phyloP scores from a whole-genome alignment of 1,140 invertebrate genomes.

The Leptestheria dahalacensis region DNA sequence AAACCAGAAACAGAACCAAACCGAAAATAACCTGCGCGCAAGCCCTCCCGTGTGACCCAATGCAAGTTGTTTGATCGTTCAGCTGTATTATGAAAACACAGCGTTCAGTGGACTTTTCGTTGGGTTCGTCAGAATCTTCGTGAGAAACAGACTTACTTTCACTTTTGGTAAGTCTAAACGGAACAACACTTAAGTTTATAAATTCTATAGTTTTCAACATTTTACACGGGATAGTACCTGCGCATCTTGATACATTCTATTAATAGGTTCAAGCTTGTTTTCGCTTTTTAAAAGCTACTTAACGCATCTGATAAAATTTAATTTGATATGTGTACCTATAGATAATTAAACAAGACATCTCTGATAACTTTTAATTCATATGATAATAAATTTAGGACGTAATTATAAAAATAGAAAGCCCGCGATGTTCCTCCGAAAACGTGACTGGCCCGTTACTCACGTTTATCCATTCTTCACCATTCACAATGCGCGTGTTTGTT shows the following conservation, averaged over 20 bases:
- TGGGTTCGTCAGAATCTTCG: background rate
- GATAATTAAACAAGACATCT: background rate
- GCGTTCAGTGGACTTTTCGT: background rate
- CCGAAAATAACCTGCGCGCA: background rate
- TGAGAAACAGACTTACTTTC: background rate
- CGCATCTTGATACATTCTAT: too few relatives aligned
- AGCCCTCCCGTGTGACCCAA: background rate
- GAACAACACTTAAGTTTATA: too few relatives aligned
- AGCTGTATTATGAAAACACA: background rate
- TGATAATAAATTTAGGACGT: background rate
- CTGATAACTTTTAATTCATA: background rate
- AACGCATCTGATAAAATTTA: too few relatives aligned
- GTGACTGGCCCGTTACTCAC: too few relatives aligned
- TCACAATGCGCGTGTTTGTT: background rate
- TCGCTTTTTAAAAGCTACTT: too few relatives aligned
- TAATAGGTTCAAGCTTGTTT: too few relatives aligned
- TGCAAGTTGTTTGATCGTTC: background rate
- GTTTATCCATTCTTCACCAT: too few relatives aligned
- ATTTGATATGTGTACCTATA: background rate
- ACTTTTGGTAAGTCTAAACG: too few relatives aligned
- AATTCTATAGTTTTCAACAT: too few relatives aligned
- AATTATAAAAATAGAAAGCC: background rate
- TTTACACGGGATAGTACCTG: too few relatives aligned
- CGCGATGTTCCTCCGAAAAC: background rate
- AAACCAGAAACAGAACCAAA: too few relatives aligned